Evolutionary conservation across 1,140 invertebrate genomes (phyloP), one percentile per base, ranked within the genome.

Genomic region (Neuroterus valhalla): DNA sequence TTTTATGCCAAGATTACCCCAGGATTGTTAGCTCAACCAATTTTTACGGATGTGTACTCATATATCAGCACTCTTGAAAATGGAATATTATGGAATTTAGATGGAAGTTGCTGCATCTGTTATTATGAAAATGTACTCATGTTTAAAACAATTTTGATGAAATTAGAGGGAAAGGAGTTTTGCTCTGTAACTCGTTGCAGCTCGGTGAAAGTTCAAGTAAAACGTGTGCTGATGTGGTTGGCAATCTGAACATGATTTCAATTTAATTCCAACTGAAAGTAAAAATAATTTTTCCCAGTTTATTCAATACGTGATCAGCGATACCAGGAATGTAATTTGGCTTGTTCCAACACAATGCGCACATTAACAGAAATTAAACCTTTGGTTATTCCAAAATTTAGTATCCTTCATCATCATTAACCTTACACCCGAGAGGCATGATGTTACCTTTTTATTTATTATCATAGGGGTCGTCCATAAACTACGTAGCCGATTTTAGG

Each of bases 131-230:
- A 50, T 50, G 11, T 2, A 26, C 31, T 38, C 12, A 62, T 14
- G 12, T 31, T 62, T 5, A 26, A 62, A 50, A 50, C 17, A n/a
- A 23, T 26, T 62, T 14, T 6, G 31, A 62, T 55, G 55, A 38
- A 62, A 62, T 26, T 62, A 62, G 12, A 31, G 12, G 23, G 31
- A 62, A 62, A 38, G 23, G 14, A 62, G 31, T 62, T 26, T 62
- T 62, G 23, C 21, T 15, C 21, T 15, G 23, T 31, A 62, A 62
- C 52, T 62, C 52, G 23, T 62, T 62, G 55, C 31, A 62, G 31
- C 23, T 62, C 26, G 31, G 55, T 62, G 55, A 62, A 62, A 62
- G 55, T 62, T 62, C 23, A 26, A 62, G 31, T 62, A 23, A 62
- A 62, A 14, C 26, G 31, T 62, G 26, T 31, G 46, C 46, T n/a